Evolutionary conservation across 2,113 vertebrate species (phyloP).

Genomic region (Engraulis encrasicolus): DNA sequence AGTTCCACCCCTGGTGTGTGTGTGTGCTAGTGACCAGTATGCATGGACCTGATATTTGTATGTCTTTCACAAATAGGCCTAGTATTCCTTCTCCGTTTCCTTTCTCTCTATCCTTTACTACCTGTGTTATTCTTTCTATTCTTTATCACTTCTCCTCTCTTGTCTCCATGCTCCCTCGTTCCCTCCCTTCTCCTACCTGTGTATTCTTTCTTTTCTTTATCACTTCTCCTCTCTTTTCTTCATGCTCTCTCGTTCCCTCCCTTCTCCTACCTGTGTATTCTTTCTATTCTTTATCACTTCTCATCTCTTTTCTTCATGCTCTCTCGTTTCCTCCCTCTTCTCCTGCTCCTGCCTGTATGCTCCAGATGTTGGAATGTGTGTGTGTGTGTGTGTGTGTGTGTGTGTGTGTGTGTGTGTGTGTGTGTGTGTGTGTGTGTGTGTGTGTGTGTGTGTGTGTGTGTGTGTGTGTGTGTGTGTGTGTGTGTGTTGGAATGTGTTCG

Average conservation of each 20-base stretch:
- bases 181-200: background rate
- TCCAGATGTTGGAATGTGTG: slow-evolving; percentile 13
- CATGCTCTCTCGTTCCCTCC: background rate
- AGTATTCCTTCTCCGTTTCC: background rate
- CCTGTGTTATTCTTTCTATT: background rate
- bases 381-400: no score
- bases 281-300: background rate
- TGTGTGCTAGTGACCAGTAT: background rate
- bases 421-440: no score
- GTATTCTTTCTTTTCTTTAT: no score
- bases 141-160: background rate
- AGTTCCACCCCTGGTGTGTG: no score
- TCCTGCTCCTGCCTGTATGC: background rate
- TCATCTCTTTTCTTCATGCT: background rate
- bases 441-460: no score
- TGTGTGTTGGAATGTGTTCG: slow-evolving; percentile 14
- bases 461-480: no score
- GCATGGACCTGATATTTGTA: background rate
- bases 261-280: no score
- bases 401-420: no score
- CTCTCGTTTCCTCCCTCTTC: background rate
- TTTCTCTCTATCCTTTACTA: background rate
- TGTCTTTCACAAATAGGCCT: background rate
- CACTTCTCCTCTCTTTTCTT: background rate
- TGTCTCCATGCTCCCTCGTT: background rate